Conservation (phyloP, 2,113 vertebrate genomes). For the Pseudopipra pipra region DNA sequence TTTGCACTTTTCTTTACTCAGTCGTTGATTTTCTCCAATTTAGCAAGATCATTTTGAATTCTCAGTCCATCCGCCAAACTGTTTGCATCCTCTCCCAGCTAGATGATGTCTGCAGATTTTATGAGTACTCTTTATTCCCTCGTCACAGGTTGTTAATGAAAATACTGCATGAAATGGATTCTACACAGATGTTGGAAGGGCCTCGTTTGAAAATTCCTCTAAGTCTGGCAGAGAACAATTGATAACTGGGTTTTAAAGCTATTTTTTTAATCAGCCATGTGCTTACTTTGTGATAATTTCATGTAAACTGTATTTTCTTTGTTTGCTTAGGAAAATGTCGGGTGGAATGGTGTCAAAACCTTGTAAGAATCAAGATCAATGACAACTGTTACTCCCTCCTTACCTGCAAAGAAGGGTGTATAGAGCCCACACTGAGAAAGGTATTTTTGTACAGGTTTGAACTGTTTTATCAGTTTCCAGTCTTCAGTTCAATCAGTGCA, state of each 20-base stretch:
- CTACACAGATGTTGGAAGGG: slow-evolving; percentile 49
- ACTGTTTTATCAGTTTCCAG: slow-evolving; percentile 14
- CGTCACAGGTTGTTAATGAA: slow-evolving; percentile 68
- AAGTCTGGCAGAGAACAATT: background rate
- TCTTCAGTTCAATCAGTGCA: background rate
- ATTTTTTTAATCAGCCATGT: background rate
- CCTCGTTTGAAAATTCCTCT: background rate
- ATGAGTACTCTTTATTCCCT: slow-evolving; percentile 64
- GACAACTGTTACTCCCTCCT: background rate
- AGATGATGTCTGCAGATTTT: slow-evolving; percentile 68
- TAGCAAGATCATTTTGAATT: slow-evolving; percentile 61
- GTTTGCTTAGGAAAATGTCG: background rate
- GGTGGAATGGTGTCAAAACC: background rate
- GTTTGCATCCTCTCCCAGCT: slow-evolving; percentile 63
- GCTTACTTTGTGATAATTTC: background rate
- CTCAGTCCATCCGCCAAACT: slow-evolving; percentile 57
- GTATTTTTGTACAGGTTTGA: background rate
- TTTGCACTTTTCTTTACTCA: slow-evolving; percentile 54
- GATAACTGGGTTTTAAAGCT: background rate
- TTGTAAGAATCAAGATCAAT: background rate
- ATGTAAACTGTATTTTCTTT: background rate
- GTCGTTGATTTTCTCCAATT: slow-evolving; percentile 61
- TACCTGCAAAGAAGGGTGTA: background rate
- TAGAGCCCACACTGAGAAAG: background rate
- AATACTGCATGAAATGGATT: slow-evolving; percentile 59